phyloP scores from a whole-genome alignment of 2,888 invertebrate species.

The Eueremaeus valkanovi region DNA sequence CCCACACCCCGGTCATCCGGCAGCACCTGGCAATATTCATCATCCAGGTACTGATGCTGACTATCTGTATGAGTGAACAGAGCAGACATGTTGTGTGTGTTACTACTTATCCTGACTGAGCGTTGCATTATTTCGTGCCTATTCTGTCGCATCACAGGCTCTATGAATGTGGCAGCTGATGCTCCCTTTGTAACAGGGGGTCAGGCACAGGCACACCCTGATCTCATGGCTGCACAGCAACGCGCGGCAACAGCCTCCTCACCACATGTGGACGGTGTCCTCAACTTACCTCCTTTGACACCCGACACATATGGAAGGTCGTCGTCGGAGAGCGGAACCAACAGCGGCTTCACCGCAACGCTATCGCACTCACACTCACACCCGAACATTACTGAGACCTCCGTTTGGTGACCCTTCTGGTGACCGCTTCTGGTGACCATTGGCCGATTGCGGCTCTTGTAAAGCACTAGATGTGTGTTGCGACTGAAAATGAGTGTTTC shows the following conservation, averaged over 20 bases:
- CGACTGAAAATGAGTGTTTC: not conserved
- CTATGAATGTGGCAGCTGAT: slow-evolving; percentile 37
- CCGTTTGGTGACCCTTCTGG: slow-evolving; percentile 41
- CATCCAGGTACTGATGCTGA: slow-evolving; percentile 18
- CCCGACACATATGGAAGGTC: slow-evolving; percentile 37
- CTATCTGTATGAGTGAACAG: too few species aligned
- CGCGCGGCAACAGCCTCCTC: not conserved
- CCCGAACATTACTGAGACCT: slow-evolving; percentile 36
- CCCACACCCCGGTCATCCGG: slow-evolving; percentile 11
- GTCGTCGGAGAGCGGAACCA: not conserved
- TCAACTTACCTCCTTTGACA: slow-evolving; percentile 34
- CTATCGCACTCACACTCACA: not conserved
- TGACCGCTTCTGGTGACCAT: not conserved
- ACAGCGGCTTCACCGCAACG: slow-evolving; percentile 13
- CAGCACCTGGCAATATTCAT: slow-evolving; percentile 34
- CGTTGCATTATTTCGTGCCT: not conserved
- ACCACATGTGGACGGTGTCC: slow-evolving; percentile 21
- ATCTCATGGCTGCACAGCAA: slow-evolving; percentile 26
- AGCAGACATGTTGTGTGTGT: too few species aligned
- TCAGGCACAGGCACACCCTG: not conserved
- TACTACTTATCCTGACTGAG: too few species aligned
- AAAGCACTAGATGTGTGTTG: not conserved
- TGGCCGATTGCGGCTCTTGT: not conserved
- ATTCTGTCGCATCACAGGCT: slow-evolving; percentile 3
- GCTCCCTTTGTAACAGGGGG: slow-evolving; percentile 37